phyloP scores from a whole-genome alignment of 1,140 invertebrate genomes.

The Papilio polytes region DNA sequence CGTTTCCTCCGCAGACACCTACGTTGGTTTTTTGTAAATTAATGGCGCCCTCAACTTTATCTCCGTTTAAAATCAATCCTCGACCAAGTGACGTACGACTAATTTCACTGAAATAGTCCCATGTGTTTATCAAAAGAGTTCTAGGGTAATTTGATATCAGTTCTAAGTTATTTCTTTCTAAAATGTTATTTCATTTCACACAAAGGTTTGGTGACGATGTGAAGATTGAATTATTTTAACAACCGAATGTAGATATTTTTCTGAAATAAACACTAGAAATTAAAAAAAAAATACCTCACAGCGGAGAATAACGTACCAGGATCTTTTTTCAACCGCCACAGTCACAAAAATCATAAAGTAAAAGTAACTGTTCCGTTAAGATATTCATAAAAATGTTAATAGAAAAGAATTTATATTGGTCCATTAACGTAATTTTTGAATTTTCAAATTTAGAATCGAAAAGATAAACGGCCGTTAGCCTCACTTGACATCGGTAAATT shows the following conservation, averaged over 20 bases:
- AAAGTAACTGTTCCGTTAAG: background rate
- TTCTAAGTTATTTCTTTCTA: conserved; percentile 1
- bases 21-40: conserved; percentile 73
- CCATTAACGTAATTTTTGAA: conserved; percentile 22
- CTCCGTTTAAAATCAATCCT: conserved; percentile 68
- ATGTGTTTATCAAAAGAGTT: conserved; percentile 22
- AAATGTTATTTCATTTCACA: background rate
- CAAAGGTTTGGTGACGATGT: background rate
- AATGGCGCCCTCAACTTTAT: conserved; percentile 68
- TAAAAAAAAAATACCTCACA: background rate
- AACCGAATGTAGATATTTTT: too few species aligned
- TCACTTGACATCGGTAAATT: conserved; percentile 36
- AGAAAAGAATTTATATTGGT: conserved; percentile 21
- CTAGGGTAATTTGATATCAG: conserved; percentile 12
- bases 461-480: conserved; percentile 23
- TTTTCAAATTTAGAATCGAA: conserved; percentile 2
- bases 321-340: background rate
- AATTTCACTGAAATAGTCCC: conserved; percentile 27
- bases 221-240: background rate
- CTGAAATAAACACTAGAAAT: background rate
- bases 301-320: background rate
- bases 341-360: background rate
- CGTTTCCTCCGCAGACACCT: conserved; percentile 69
- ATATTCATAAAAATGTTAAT: conserved; percentile 23
- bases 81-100: conserved; percentile 38